Percentiles rank a stretch among this genome's conserved stretches.
Evolutionary conservation across 2,113 vertebrate genomes (phyloP).

Genomic region (Toxotes chatareus): DNA sequence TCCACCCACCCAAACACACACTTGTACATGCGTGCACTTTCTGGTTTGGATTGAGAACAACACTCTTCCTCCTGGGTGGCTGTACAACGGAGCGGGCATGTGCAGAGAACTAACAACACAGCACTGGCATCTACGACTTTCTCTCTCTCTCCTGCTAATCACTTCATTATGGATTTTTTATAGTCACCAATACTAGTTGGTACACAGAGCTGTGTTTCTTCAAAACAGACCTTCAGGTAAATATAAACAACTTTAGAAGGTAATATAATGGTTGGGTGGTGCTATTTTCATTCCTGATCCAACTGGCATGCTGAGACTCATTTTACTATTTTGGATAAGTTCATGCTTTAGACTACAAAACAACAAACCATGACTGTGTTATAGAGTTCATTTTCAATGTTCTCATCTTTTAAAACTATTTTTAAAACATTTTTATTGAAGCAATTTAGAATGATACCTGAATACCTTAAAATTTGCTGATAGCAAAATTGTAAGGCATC

Average conservation of each 20-base stretch:
- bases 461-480: slow-evolving; percentile 6
- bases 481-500: neutral
- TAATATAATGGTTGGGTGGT: slow-evolving; percentile 36
- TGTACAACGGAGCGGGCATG: slow-evolving; percentile 21
- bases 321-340: slow-evolving; percentile 13
- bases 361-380: neutral
- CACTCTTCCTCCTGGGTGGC: slow-evolving; percentile 62
- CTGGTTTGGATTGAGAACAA: slow-evolving; percentile 28
- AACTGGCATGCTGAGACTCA: slow-evolving; percentile 5
- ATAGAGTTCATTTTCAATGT: slow-evolving; percentile 1
- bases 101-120: slow-evolving; percentile 25
- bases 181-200: slow-evolving; percentile 38
- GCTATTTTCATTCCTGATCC: slow-evolving; percentile 23
- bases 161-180: slow-evolving; percentile 60
- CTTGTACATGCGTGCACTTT: neutral
- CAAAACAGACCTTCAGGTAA: slow-evolving; percentile 43
- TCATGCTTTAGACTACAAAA: neutral
- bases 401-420: slow-evolving; percentile 4
- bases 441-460: neutral
- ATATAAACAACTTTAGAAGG: slow-evolving; percentile 44
- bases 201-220: slow-evolving; percentile 26
- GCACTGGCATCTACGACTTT: slow-evolving; percentile 32
- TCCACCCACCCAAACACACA: slow-evolving; percentile 31
- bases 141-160: slow-evolving; percentile 55
- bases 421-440: slow-evolving; percentile 1